These are phyloP conservation scores for Kuschelorhynchus macadamiae DNA, from an alignment of 2,888 invertebrate species.

Conservation along the genomic window DNA sequence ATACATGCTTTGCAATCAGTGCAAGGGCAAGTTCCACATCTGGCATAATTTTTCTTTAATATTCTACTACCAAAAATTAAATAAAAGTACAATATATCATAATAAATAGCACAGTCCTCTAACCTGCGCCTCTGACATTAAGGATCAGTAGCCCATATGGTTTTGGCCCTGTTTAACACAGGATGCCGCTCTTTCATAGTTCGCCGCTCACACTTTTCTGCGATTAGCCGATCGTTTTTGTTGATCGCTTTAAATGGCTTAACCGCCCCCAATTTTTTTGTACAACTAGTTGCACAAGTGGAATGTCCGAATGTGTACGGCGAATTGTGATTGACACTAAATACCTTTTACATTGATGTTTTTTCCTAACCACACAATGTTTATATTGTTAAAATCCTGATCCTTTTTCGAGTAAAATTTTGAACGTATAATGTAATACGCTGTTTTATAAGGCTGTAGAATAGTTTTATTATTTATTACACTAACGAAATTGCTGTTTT, in stretches of 20 bases:
- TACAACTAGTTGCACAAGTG: slow-evolving; percentile 61
- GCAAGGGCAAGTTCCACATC: too few relatives aligned
- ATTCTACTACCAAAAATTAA: too few relatives aligned
- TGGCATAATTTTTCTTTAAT: too few relatives aligned
- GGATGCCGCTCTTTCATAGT: slow-evolving; percentile 59
- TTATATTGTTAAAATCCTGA: background rate
- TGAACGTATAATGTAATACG: too few relatives aligned
- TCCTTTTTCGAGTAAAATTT: too few relatives aligned
- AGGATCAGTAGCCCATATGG: slow-evolving; percentile 53
- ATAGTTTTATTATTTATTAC: too few relatives aligned
- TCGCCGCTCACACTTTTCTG: slow-evolving; percentile 54
- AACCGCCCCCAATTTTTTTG: slow-evolving; percentile 63
- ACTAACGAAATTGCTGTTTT: too few relatives aligned
- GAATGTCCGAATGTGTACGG: slow-evolving; percentile 56
- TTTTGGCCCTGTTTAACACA: slow-evolving; percentile 55
- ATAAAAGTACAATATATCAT: too few relatives aligned
- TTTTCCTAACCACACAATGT: slow-evolving; percentile 26
- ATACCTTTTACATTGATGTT: slow-evolving; percentile 43
- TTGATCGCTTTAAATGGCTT: slow-evolving; percentile 67
- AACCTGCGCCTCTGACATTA: slow-evolving; percentile 43
- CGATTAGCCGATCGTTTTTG: slow-evolving; percentile 50
- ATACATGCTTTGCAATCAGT: too few relatives aligned
- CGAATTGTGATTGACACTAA: slow-evolving; percentile 57
- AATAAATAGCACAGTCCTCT: too few relatives aligned
- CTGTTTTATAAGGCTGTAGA: too few relatives aligned